Base-by-base conservation (phyloP, 2,888 invertebrate genomes). In the Drosophila anomelani region DNA sequence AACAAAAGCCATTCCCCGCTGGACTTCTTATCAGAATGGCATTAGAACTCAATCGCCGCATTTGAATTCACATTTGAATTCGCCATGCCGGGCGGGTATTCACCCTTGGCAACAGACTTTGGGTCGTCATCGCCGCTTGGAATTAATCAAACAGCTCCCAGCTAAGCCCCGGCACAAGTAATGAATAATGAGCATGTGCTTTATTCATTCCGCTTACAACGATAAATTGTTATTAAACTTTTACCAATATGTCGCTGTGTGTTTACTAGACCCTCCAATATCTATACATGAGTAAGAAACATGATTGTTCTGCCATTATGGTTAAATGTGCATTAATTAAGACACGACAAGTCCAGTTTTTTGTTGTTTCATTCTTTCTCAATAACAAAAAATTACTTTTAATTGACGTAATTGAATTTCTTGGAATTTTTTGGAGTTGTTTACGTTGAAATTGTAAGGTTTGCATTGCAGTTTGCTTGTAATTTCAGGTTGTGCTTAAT, bases 361-460 rank as follows among this genome's bases (percentile, higher is more conserved):
- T 51, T 26, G 3, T 46, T 43, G 17, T 17, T 23, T 58, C 23
- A 29, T 47, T 61, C 38, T 36, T 36, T 53, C 56, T 44, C 23
- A 10, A 47, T 39, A 36, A 56, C 51, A 56, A 63, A 36, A 58
- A 46, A 73, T 59, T 67, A 29, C 61, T 67, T 41, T 77, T 57
- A 88, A 88, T 84, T 78, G 75, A 55, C 57, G 54, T 69, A 69
- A 71, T 79, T 87, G 63, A 64, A 63, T 80, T 77, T 80, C 86
- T 78, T 88, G 86, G 84, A 88, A 83, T 57, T 77, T 77, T 69
- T 46, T 9, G 51, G 56, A 68, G 81, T 77, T 76, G 74, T 75
- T 82, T 80, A 68, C 59, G 15, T 12, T 34, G 20, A 26, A 29
- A 47, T 34, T 54, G 38, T 39, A 41, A 32, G 38, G 32, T 51